Evolutionary conservation across 1,140 invertebrate genomes (phyloP).

Genomic region (Drosophila nikananu): DNA sequence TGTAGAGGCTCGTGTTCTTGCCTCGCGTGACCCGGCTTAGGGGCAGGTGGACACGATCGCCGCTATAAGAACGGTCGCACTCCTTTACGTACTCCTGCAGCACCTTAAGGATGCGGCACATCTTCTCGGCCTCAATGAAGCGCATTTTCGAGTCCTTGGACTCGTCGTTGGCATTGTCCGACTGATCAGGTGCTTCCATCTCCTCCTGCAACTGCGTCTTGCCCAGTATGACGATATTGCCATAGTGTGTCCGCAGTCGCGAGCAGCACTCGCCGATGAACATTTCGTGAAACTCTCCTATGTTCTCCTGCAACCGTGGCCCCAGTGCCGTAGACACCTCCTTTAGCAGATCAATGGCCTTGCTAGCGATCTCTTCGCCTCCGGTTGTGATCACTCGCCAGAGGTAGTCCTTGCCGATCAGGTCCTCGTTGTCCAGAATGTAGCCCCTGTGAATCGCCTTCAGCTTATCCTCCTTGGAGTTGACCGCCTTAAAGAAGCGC

Average conservation of each 20-base stretch:
- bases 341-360: slow-evolving; percentile 95
- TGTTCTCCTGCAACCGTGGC: slow-evolving; percentile 89
- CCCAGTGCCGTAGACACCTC: slow-evolving; percentile 98
- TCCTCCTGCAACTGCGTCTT: slow-evolving; percentile 81
- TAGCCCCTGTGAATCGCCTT: slow-evolving; percentile 93
- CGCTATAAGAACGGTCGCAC: slow-evolving; percentile 96
- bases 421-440: slow-evolving; percentile 93
- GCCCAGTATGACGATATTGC: slow-evolving; percentile 87
- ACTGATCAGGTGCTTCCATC: slow-evolving; percentile 52
- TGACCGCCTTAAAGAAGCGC: slow-evolving; percentile 98
- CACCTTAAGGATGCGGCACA: slow-evolving; percentile 97
- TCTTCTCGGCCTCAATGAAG: slow-evolving; percentile 92
- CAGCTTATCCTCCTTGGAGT: slow-evolving; percentile 97
- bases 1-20: slow-evolving; percentile 94
- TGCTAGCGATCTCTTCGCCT: slow-evolving; percentile 95
- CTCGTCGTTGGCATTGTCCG: slow-evolving; percentile 74
- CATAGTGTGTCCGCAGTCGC: slow-evolving; percentile 93
- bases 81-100: slow-evolving; percentile 98
- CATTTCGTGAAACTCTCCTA: slow-evolving; percentile 94
- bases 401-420: slow-evolving; percentile 98
- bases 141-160: slow-evolving; percentile 81
- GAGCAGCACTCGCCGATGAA: slow-evolving; percentile 96
- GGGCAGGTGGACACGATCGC: slow-evolving; percentile 93
- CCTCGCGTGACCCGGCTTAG: slow-evolving; percentile 91
- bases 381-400: slow-evolving; percentile 97